Base-by-base conservation (phyloP, 2,113 vertebrate species). In the Ceuthmochares aereus region DNA sequence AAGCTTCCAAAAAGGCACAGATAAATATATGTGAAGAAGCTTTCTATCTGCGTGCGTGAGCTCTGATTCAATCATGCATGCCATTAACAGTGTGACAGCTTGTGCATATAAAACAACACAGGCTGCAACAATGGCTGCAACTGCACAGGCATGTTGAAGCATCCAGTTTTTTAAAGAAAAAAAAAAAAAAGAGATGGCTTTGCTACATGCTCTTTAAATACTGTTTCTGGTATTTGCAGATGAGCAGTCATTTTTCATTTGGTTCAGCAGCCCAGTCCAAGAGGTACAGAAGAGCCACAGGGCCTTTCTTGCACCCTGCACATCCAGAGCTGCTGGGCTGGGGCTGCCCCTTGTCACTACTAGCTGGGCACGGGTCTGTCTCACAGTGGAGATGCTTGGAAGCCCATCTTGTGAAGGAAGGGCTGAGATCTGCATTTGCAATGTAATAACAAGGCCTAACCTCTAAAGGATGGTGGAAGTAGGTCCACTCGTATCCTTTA, bases 381-480 rank as follows among this genome's bases (percentile, higher is more conserved):
- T 56, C 14, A 15, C 40, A 4, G 36, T 2, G 0, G 49, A 32
- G 66, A 12, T 9, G 42, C 34, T 59, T 2, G 0, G 52, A 4
- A 43, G n/a, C 58, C 52, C 1, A 0, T 40, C 40, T 43, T 11
- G 43, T 1, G 0, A 26, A 7, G 59, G 58, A n/a, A 23, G 27
- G 58, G 54, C 17, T 58, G 26, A 34, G 27, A 15, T 43, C 58
- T 27, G 30, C 2, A 0, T 56, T 19, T 51, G 26, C 1, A 4
- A 3, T 3, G 32, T 63, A 67, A 52, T 7, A 1, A 18, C 32
- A 7, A 60, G 67, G 36, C n/a, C 43, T 26, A 34, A 2, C 14
- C 17, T 25, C 49, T 10, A 4, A 4, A 3, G 0, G 2, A 4
- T 6, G 10, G 9, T 16, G 59, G 14, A 8, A 64, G n/a, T 2